These are phyloP conservation scores for Brachionus angularis DNA, from an alignment of 1,140 invertebrate genomes.

Conservation along the genomic window DNA sequence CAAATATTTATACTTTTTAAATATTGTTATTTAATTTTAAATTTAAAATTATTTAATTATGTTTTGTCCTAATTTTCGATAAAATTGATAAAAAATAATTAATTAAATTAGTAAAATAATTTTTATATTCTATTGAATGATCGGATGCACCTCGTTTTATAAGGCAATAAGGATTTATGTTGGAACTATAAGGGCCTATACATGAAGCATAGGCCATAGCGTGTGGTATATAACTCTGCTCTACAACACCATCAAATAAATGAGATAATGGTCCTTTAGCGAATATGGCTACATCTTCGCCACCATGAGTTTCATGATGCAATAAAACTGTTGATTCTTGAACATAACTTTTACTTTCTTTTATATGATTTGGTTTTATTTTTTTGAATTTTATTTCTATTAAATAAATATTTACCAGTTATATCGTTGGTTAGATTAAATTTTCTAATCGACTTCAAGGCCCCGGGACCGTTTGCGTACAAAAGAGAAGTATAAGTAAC, in stretches of 20 bases:
- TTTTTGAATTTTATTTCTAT: neutral
- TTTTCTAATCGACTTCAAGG: neutral
- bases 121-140: too few species aligned
- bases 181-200: too few species aligned
- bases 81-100: too few species aligned
- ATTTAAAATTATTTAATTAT: too few species aligned
- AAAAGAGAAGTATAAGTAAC: conserved; percentile 52
- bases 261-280: conserved; percentile 71
- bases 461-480: conserved; percentile 55
- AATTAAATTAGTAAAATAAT: too few species aligned
- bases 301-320: conserved; percentile 60
- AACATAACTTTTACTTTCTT: conserved; percentile 46
- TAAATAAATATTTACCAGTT: neutral
- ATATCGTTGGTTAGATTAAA: conserved; percentile 9
- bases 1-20: too few species aligned
- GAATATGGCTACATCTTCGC: conserved; percentile 47
- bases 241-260: conserved; percentile 65
- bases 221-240: neutral
- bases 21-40: too few species aligned
- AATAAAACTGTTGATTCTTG: conserved; percentile 65
- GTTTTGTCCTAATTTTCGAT: too few species aligned
- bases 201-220: neutral
- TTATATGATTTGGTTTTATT: conserved; percentile 28
- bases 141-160: too few species aligned
- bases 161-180: too few species aligned